Conservation (phyloP, 1,140 invertebrate genomes). For the Oreohelix idahoensis region DNA sequence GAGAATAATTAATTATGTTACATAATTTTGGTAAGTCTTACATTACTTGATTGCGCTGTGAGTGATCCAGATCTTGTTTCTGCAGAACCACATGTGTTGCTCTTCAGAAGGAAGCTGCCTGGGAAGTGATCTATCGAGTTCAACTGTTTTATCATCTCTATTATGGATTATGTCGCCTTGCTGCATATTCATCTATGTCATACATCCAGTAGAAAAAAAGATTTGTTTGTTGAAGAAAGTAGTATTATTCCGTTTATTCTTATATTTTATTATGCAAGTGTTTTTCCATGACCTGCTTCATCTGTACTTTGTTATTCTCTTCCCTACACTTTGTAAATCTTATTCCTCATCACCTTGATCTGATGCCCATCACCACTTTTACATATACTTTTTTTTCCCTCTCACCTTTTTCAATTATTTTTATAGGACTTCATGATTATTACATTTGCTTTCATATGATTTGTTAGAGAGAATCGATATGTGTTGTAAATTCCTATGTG, state of each 20-base stretch:
- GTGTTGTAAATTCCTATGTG: too few species aligned
- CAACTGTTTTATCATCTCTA: neutral
- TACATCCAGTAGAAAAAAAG: neutral
- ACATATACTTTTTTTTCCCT: too few species aligned
- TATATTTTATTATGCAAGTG: neutral
- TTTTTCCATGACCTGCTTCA: neutral
- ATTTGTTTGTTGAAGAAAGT: neutral
- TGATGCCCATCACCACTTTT: too few species aligned
- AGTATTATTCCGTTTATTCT: too few species aligned
- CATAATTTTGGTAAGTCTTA: too few species aligned
- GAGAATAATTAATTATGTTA: too few species aligned
- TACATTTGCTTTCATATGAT: too few species aligned
- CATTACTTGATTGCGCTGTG: too few species aligned
- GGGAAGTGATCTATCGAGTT: neutral
- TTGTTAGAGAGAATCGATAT: too few species aligned
- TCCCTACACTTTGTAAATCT: neutral
- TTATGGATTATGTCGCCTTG: neutral
- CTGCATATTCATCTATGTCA: neutral
- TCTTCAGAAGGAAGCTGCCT: conserved; percentile 21
- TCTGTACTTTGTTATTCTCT: neutral
- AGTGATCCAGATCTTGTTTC: neutral
- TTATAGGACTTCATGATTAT: too few species aligned
- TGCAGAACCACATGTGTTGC: conserved; percentile 25
- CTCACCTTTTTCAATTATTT: too few species aligned
- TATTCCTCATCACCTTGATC: neutral